Percentiles rank a stretch among this genome's conserved stretches.
Conservation (phyloP, 1,140 invertebrate genomes). For the Bombus breviceps region DNA sequence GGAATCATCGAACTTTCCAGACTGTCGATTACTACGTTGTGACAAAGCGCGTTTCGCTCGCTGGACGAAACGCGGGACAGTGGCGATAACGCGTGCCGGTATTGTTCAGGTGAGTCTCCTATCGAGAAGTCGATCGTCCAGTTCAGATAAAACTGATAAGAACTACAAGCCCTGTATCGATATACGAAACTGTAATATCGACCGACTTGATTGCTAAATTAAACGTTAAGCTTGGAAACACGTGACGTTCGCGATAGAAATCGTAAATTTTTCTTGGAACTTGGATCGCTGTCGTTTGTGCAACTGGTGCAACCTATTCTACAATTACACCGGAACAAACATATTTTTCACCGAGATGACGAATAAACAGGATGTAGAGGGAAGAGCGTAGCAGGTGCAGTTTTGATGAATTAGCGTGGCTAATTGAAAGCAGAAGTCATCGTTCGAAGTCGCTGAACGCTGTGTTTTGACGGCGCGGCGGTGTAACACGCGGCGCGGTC, state of each 20-base stretch:
- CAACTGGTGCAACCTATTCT: not conserved
- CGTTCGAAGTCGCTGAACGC: not conserved
- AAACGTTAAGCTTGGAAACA: not conserved
- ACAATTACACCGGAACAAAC: not conserved
- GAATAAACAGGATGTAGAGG: not conserved
- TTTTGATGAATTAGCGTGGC: not conserved
- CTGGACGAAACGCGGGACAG: not conserved
- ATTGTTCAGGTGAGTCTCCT: constrained; percentile 2
- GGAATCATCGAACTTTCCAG: constrained; percentile 51
- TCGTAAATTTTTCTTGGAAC: not conserved
- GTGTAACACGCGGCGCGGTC: not conserved
- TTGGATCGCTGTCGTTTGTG: not conserved
- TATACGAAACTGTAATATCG: constrained; percentile 25
- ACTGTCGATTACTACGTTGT: constrained; percentile 24
- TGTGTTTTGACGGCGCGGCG: constrained; percentile 35
- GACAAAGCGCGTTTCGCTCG: constrained; percentile 1
- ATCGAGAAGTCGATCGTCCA: constrained; percentile 36
- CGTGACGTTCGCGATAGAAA: not conserved
- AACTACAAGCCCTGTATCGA: not conserved
- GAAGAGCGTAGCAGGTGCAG: not conserved
- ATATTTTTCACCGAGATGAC: not conserved
- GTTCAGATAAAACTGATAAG: constrained; percentile 11
- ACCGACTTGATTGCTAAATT: constrained; percentile 38
- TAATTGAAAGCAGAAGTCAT: constrained; percentile 6
- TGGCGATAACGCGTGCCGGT: constrained; percentile 19